phyloP scores from a whole-genome alignment of 2,888 invertebrate species.

The Platynereis dumerilii region DNA sequence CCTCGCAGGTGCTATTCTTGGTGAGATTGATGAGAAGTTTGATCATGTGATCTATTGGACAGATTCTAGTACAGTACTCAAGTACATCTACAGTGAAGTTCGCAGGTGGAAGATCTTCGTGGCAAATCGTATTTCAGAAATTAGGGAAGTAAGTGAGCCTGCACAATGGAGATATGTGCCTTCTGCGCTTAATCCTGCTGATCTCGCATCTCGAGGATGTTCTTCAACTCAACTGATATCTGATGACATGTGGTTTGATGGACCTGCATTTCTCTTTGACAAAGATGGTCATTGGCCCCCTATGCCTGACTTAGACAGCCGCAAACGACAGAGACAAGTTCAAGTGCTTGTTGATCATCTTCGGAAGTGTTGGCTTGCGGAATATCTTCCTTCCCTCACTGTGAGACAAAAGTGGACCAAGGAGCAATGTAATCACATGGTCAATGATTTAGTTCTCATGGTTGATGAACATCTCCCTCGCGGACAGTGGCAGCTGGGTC shows the following conservation, averaged over 20 bases:
- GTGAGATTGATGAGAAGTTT: constrained; percentile 20
- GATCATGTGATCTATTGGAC: constrained; percentile 29
- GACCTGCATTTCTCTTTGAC: constrained; percentile 30
- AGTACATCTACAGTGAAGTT: constrained; percentile 32
- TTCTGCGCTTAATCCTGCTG: constrained; percentile 48
- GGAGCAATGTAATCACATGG: constrained; percentile 4
- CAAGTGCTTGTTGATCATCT: constrained; percentile 25
- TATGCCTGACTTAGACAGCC: too few relatives aligned
- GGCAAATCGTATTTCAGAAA: constrained; percentile 40
- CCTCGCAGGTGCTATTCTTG: constrained; percentile 15
- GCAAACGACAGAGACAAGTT: constrained; percentile 19
- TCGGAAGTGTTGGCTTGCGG: constrained; percentile 24
- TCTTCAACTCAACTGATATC: too few relatives aligned
- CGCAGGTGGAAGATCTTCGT: constrained; percentile 43
- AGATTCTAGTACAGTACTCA: constrained; percentile 27
- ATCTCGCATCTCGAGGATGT: too few relatives aligned
- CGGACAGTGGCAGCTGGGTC: constrained; percentile 23
- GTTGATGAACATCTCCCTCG: too few relatives aligned
- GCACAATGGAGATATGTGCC: constrained; percentile 43
- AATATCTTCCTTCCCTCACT: constrained; percentile 17
- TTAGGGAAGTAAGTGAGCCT: constrained; percentile 32
- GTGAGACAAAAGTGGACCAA: constrained; percentile 24
- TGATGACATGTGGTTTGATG: too few relatives aligned
- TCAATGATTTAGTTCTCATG: constrained; percentile 24
- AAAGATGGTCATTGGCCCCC: too few relatives aligned